These are phyloP conservation scores for Hirtodrosophila alboralis DNA, from an alignment of 2,888 invertebrate species.

Conservation along the genomic window DNA sequence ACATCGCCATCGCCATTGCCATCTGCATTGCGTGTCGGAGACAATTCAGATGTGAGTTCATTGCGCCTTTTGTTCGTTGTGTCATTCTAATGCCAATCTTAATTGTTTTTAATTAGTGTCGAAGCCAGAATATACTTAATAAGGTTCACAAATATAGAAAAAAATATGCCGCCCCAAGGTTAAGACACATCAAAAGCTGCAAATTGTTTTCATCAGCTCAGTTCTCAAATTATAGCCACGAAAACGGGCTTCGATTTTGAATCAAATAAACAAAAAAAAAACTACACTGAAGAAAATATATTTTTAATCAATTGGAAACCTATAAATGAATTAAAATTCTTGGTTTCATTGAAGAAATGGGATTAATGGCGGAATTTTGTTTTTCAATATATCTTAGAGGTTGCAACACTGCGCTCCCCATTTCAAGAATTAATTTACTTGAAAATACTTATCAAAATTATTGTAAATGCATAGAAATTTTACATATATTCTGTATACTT, in stretches of 20 bases:
- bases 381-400: no score
- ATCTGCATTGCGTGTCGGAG: constrained; percentile 42
- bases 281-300: not conserved
- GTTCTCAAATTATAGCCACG: constrained; percentile 38
- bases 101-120: constrained; percentile 43
- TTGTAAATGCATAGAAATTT: no score
- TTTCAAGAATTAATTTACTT: no score
- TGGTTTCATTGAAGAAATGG: no score
- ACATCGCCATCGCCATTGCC: constrained; percentile 3
- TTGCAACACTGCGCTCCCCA: no score
- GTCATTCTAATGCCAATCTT: constrained; percentile 39
- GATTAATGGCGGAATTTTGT: no score
- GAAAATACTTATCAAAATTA: no score
- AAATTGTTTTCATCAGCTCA: constrained; percentile 56
- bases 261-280: constrained; percentile 6
- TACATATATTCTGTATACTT: no score
- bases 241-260: constrained; percentile 21
- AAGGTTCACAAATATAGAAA: constrained; percentile 18
- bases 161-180: constrained; percentile 40
- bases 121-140: constrained; percentile 1
- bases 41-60: constrained; percentile 34
- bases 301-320: no score
- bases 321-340: no score
- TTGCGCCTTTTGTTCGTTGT: constrained; percentile 25
- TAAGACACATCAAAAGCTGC: constrained; percentile 42